Percentiles rank a stretch among this genome's conserved stretches.
These are phyloP conservation scores for Metellina segmentata DNA, from an alignment of 2,888 invertebrate genomes.

Conservation along the genomic window DNA sequence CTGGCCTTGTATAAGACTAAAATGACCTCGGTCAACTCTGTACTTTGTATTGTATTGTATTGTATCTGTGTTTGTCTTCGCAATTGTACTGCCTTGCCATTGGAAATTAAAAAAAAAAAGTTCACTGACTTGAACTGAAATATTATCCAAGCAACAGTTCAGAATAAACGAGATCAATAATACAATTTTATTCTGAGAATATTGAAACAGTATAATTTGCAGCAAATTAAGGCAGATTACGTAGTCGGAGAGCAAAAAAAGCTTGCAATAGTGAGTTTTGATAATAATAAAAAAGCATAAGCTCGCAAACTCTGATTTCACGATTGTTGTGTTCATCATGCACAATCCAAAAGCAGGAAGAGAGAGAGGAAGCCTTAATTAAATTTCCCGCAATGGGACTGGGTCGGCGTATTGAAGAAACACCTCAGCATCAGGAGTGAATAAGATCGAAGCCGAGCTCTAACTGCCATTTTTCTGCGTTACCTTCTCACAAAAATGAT, in stretches of 20 bases:
- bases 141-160: not conserved
- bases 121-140: not conserved
- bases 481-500: slow-evolving; percentile 70
- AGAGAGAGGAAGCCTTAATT: slow-evolving; percentile 18
- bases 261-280: not conserved
- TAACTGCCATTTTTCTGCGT: slow-evolving; percentile 73
- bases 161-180: not conserved
- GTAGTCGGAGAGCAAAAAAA: not conserved
- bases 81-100: too few relatives aligned
- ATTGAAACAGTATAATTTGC: not conserved
- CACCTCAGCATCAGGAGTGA: slow-evolving; percentile 37
- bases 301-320: too few relatives aligned
- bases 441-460: slow-evolving; percentile 50
- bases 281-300: too few relatives aligned
- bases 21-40: too few relatives aligned
- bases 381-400: slow-evolving; percentile 30
- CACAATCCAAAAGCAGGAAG: not conserved
- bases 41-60: too few relatives aligned
- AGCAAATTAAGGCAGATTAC: not conserved
- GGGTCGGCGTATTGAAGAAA: slow-evolving; percentile 37
- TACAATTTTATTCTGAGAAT: not conserved
- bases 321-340: not conserved
- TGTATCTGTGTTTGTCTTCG: too few relatives aligned
- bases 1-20: too few relatives aligned
- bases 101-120: too few relatives aligned